phyloP scores from a whole-genome alignment of 2,113 vertebrate species.

The Petrocephalus zakoni region DNA sequence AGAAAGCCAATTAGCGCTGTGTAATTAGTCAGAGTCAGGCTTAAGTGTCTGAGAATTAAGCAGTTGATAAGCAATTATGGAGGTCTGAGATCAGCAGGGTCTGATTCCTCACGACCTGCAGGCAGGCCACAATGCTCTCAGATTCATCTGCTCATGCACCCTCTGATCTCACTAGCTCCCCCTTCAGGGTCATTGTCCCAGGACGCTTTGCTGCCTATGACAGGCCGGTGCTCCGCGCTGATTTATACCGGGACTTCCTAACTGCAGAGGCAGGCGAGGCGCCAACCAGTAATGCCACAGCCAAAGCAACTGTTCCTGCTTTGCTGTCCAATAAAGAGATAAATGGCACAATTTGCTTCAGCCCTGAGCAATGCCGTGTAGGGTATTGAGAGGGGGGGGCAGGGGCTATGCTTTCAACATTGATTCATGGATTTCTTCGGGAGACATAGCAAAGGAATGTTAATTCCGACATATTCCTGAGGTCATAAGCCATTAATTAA shows the following conservation, averaged over 20 bases:
- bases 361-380: neutral
- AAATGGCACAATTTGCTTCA: slow-evolving; percentile 13
- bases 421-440: neutral
- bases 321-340: slow-evolving; percentile 15
- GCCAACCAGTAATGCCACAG: neutral
- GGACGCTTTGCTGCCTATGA: neutral
- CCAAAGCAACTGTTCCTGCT: neutral
- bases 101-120: slow-evolving; percentile 28
- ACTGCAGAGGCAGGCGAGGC: neutral
- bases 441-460: neutral
- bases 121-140: slow-evolving; percentile 26
- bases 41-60: slow-evolving; percentile 61
- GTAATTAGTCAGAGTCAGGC: slow-evolving; percentile 55
- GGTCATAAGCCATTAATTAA: neutral
- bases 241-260: neutral
- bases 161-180: neutral
- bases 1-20: slow-evolving; percentile 58
- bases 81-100: slow-evolving; percentile 32
- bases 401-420: neutral
- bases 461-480: slow-evolving; percentile 3
- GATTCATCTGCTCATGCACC: neutral
- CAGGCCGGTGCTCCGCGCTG: neutral
- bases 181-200: neutral
- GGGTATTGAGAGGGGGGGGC: neutral
- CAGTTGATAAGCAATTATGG: slow-evolving; percentile 44